Evolutionary conservation across 2,888 invertebrate species (phyloP).

Genomic region (Fissipunctia ypsillon): DNA sequence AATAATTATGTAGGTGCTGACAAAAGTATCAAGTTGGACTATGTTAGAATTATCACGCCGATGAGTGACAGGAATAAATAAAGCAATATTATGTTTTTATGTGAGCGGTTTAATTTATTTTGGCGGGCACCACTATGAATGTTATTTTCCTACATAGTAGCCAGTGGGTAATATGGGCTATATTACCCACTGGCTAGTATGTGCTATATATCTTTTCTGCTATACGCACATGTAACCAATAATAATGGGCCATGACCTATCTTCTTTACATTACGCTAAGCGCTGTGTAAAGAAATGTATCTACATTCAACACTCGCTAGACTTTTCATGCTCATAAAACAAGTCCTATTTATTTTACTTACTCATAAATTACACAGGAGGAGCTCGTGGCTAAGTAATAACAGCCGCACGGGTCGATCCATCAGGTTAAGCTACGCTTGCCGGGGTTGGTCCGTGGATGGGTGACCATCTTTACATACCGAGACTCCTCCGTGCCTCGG

Average conservation of each 20-base stretch:
- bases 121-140: not conserved
- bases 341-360: not conserved
- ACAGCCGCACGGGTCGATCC: no score
- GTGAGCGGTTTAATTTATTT: conserved; percentile 11
- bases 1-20: not conserved
- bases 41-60: not conserved
- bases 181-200: not conserved
- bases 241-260: not conserved
- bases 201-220: conserved; percentile 11
- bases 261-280: not conserved
- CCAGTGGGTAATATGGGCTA: no score
- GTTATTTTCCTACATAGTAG: not conserved
- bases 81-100: conserved; percentile 13
- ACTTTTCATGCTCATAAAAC: not conserved
- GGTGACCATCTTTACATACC: no score
- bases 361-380: conserved; percentile 10
- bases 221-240: conserved; percentile 13
- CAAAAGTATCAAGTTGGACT: not conserved
- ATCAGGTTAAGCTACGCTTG: no score
- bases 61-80: not conserved
- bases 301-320: not conserved
- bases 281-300: not conserved
- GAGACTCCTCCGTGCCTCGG: no score
- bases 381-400: no score
- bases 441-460: no score